Conservation (phyloP, 2,888 invertebrate species). For the Amblyjoppa fuscipennis region DNA sequence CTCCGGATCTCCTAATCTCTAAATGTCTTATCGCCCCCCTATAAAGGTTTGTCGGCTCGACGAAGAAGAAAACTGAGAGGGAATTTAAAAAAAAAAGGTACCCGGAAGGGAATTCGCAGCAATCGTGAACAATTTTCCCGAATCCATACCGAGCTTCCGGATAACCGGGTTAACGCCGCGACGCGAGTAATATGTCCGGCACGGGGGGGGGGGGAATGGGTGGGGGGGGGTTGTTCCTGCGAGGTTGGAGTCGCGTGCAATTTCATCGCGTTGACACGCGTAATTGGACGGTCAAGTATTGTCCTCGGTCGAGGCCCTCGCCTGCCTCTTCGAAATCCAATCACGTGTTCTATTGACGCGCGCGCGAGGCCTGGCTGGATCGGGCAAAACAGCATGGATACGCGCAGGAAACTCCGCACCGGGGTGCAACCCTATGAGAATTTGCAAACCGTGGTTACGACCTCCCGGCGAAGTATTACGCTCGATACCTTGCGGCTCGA, state of each 20-base stretch:
- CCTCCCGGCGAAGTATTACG: slow-evolving; percentile 2
- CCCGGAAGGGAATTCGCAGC: neutral
- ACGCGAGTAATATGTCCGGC: slow-evolving; percentile 2
- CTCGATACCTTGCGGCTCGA: neutral
- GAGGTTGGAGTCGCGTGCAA: slow-evolving; percentile 50
- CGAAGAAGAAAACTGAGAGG: neutral
- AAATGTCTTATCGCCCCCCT: slow-evolving; percentile 9
- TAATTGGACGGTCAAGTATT: slow-evolving; percentile 67
- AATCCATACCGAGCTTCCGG: neutral
- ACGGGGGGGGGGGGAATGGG: neutral
- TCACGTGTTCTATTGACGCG: slow-evolving; percentile 61
- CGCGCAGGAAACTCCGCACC: neutral
- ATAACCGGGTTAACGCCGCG: slow-evolving; percentile 12
- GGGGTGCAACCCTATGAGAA: slow-evolving; percentile 18
- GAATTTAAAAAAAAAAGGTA: neutral
- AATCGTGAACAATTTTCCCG: slow-evolving; percentile 19
- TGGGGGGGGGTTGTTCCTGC: neutral
- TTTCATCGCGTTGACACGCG: slow-evolving; percentile 64
- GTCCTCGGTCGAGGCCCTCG: slow-evolving; percentile 52
- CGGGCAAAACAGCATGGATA: neutral
- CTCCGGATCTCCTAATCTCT: neutral
- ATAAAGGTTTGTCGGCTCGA: too few relatives aligned
- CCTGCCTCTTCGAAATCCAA: slow-evolving; percentile 64
- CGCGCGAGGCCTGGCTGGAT: slow-evolving; percentile 20
- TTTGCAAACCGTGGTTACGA: slow-evolving; percentile 1